These are phyloP conservation scores for Megalops cyprinoides DNA, from an alignment of 2,797 vertebrate genomes.

Conservation along the genomic window DNA sequence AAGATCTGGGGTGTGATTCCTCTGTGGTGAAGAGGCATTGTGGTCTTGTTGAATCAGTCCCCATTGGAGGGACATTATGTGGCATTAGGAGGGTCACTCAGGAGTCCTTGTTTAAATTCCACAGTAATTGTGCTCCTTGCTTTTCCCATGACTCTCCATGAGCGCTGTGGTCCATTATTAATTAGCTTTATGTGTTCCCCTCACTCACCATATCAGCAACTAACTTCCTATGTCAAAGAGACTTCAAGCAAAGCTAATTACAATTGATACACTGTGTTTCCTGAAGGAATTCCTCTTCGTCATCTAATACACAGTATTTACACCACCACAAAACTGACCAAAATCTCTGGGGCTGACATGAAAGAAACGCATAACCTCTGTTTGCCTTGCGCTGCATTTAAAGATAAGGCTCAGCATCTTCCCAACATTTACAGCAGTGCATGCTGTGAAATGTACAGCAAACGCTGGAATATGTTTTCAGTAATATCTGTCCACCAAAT, in stretches of 20 bases:
- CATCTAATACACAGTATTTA: conserved; percentile 27
- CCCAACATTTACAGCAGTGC: neutral
- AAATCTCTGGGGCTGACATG: conserved; percentile 18
- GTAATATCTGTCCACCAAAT: neutral
- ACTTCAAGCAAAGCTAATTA: conserved; percentile 31
- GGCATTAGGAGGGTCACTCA: conserved; percentile 26
- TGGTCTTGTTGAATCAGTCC: neutral
- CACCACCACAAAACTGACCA: conserved; percentile 2
- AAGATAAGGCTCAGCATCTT: neutral
- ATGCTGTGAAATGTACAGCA: neutral
- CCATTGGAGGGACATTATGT: conserved; percentile 33
- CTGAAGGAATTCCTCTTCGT: conserved; percentile 20
- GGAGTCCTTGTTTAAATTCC: conserved; percentile 29
- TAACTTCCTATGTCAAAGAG: conserved; percentile 33
- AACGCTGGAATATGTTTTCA: neutral
- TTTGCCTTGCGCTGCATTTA: neutral
- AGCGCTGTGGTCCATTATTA: conserved; percentile 22
- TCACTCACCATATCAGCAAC: conserved; percentile 50
- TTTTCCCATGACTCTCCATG: conserved; percentile 17
- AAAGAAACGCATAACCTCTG: neutral
- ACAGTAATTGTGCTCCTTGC: conserved; percentile 35
- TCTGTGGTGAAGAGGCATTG: neutral
- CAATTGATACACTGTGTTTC: conserved; percentile 15
- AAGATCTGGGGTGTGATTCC: neutral
- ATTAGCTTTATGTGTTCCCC: conserved; percentile 20